phyloP scores from a whole-genome alignment of 2,113 vertebrate species.

The Lota lota region DNA sequence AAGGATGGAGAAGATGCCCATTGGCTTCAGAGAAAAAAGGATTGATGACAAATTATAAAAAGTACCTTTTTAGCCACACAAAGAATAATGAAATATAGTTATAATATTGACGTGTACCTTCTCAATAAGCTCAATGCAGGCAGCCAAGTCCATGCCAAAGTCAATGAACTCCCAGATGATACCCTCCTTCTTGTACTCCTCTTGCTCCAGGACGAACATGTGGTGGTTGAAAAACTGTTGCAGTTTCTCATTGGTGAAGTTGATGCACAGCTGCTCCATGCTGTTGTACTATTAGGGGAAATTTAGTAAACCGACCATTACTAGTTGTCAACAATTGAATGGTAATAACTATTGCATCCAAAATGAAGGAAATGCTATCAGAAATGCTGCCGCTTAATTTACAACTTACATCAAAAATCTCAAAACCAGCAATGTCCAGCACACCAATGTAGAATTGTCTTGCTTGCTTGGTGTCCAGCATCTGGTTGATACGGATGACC shows the following conservation, averaged over 20 bases:
- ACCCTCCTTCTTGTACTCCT: conserved; percentile 87
- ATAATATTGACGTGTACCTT: conserved; percentile 67
- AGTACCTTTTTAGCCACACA: neutral
- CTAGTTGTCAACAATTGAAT: too few species aligned
- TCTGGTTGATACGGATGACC: too few species aligned
- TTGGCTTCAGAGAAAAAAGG: conserved; percentile 1
- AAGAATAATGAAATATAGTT: neutral
- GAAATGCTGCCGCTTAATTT: too few species aligned
- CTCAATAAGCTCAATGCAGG: conserved; percentile 86
- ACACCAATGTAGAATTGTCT: conserved; percentile 43
- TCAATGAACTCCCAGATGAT: conserved; percentile 82
- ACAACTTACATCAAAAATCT: conserved; percentile 62
- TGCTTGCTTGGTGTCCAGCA: neutral
- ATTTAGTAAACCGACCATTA: too few species aligned
- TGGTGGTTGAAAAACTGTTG: conserved; percentile 85
- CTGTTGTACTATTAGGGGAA: conserved; percentile 61
- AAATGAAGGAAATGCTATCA: too few species aligned
- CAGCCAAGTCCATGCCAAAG: conserved; percentile 87
- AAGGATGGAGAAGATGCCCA: conserved; percentile 41
- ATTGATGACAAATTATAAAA: too few species aligned
- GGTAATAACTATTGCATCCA: too few species aligned
- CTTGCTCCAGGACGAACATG: conserved; percentile 83
- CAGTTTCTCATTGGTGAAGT: conserved; percentile 86
- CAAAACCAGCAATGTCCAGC: conserved; percentile 60
- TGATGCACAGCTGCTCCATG: conserved; percentile 83